A percentile compares a stretch with the other conserved stretches of the same genome.
Conservation (phyloP, 2,888 invertebrate genomes). For the Leptopilina syphax region DNA sequence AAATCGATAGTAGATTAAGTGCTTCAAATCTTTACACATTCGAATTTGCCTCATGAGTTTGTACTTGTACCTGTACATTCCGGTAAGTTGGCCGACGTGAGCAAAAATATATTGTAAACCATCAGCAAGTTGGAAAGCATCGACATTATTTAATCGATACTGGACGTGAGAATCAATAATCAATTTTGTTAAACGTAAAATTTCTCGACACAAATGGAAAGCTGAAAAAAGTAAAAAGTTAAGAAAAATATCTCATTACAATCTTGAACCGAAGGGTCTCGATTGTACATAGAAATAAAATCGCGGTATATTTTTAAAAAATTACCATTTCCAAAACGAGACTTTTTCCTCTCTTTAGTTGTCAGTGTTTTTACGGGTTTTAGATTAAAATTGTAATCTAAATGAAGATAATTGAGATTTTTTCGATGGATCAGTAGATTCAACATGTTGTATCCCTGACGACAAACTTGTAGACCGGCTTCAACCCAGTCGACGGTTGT, state of each 20-base stretch:
- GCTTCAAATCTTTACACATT: slow-evolving; percentile 99
- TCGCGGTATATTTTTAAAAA: background rate
- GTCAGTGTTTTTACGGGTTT: slow-evolving; percentile 99
- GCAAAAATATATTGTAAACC: slow-evolving; percentile 99
- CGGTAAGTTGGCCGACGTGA: slow-evolving; percentile 99
- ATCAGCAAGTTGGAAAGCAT: slow-evolving; percentile 98
- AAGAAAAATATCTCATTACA: background rate
- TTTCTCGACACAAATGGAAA: slow-evolving; percentile 99
- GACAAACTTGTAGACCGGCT: slow-evolving; percentile 97
- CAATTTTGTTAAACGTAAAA: slow-evolving; percentile 97
- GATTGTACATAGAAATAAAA: no score
- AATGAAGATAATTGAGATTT: slow-evolving; percentile 98
- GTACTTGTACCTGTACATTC: slow-evolving; percentile 99
- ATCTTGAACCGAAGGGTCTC: no score
- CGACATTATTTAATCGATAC: slow-evolving; percentile 99
- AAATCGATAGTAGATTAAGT: slow-evolving; percentile 99
- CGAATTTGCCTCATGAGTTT: slow-evolving; percentile 99
- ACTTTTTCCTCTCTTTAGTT: slow-evolving; percentile 99
- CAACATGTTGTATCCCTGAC: slow-evolving; percentile 99
- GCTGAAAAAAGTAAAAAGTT: slow-evolving; percentile 79
- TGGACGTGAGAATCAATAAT: slow-evolving; percentile 99
- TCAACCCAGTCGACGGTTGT: slow-evolving; percentile 99
- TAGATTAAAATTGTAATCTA: slow-evolving; percentile 99
- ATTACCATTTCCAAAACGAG: slow-evolving; percentile 94
- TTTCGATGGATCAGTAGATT: slow-evolving; percentile 99